Evolutionary conservation across 2,113 vertebrate species (phyloP).

Genomic region (Tyrannus savana): DNA sequence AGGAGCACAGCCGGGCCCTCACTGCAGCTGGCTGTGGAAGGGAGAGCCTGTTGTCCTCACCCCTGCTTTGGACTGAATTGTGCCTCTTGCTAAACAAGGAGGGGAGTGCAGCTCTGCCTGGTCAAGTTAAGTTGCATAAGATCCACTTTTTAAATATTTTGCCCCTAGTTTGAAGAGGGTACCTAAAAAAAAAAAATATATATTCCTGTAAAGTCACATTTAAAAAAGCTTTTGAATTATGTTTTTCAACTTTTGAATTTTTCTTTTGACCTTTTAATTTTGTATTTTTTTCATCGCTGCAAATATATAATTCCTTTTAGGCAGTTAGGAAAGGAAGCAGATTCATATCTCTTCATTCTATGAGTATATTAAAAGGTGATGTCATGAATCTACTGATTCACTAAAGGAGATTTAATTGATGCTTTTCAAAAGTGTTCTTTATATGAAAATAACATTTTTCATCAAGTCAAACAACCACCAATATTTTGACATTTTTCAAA

Average conservation of each 20-base stretch:
- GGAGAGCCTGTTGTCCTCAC: background rate
- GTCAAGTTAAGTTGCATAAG: rapidly evolving
- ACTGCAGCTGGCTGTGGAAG: rapidly evolving
- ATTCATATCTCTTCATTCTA: background rate
- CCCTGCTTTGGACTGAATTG: background rate
- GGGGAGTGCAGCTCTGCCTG: background rate
- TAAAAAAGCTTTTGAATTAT: background rate
- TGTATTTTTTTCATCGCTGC: background rate
- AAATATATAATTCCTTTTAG: background rate
- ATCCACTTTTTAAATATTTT: background rate
- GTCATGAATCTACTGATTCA: rapidly evolving
- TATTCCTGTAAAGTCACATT: background rate
- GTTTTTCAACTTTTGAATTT: background rate
- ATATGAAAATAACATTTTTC: background rate
- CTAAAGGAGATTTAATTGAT: background rate
- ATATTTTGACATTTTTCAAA: background rate
- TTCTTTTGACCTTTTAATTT: background rate
- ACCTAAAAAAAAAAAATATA: background rate
- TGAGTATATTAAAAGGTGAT: background rate
- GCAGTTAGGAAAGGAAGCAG: background rate
- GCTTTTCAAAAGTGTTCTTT: background rate
- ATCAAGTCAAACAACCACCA: background rate
- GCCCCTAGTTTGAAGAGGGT: rapidly evolving
- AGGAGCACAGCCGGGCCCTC: background rate
- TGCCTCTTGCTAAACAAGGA: background rate